These are phyloP conservation scores for Prosapia bicincta DNA, from an alignment of 2,888 invertebrate species.

Conservation along the genomic window DNA sequence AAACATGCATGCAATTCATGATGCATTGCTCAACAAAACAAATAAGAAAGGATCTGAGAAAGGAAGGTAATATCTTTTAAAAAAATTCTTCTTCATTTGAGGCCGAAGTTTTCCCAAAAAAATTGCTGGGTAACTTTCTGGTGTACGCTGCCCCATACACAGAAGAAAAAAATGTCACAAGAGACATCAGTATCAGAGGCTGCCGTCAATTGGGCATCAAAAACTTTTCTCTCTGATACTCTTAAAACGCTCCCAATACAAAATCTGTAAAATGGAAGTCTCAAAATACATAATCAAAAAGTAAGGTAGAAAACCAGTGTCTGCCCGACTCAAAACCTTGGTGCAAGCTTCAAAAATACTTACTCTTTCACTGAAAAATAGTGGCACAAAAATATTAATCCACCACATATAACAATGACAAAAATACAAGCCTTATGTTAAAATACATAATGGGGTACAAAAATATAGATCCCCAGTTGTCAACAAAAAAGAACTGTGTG, in stretches of 20 bases:
- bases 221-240: conserved; percentile 22
- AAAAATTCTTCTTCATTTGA: neutral
- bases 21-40: conserved; percentile 47
- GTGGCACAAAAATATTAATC: conserved; percentile 25
- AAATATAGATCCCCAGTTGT: conserved; percentile 8
- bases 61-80: conserved; percentile 40
- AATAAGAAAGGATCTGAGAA: conserved; percentile 37
- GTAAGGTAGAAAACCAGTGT: conserved; percentile 33
- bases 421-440: conserved; percentile 14
- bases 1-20: conserved; percentile 48
- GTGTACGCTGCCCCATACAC: conserved; percentile 67
- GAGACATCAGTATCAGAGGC: conserved; percentile 20
- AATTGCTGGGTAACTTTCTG: conserved; percentile 50
- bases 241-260: conserved; percentile 7
- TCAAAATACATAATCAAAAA: conserved; percentile 29
- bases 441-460: conserved; percentile 14
- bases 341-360: conserved; percentile 28
- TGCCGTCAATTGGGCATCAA: conserved; percentile 3
- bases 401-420: conserved; percentile 23
- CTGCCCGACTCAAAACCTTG: conserved; percentile 30
- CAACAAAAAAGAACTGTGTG: conserved; percentile 20
- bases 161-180: conserved; percentile 82
- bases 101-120: conserved; percentile 58
- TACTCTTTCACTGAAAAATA: conserved; percentile 28
- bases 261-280: conserved; percentile 25